Percentiles rank a stretch among this genome's conserved stretches.
phyloP scores from a whole-genome alignment of 2,797 vertebrate species.

The Labeo calbasu region DNA sequence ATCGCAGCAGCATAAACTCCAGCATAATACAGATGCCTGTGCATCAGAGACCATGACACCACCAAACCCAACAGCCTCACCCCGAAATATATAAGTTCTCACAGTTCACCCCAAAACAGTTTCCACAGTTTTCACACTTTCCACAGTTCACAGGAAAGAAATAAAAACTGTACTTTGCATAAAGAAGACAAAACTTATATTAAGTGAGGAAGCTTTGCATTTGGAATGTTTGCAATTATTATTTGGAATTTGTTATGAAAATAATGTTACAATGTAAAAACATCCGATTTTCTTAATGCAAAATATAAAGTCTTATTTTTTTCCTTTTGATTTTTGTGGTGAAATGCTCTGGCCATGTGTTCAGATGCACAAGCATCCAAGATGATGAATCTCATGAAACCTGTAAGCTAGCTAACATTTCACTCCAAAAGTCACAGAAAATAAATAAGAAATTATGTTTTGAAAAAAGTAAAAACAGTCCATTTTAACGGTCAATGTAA shows the following conservation, averaged over 20 bases:
- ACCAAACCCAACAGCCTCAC: not conserved
- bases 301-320: not conserved
- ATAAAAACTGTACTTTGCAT: not conserved
- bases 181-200: not conserved
- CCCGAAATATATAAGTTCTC: not conserved
- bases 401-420: not conserved
- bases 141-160: not conserved
- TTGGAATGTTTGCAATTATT: not conserved
- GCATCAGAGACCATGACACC: not conserved
- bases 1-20: slow-evolving; percentile 7
- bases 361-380: not conserved
- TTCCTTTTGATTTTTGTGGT: not conserved
- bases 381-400: not conserved
- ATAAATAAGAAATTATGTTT: not conserved
- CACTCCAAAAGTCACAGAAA: not conserved
- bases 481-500: not conserved
- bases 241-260: not conserved
- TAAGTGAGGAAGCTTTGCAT: not conserved
- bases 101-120: not conserved
- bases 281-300: not conserved
- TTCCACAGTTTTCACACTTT: no score
- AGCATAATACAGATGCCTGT: not conserved
- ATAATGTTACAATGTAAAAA: not conserved
- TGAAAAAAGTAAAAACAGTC: not conserved
- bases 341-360: not conserved